These are phyloP conservation scores for Poicephalus gulielmi DNA, from an alignment of 2,113 vertebrate species.

Conservation along the genomic window DNA sequence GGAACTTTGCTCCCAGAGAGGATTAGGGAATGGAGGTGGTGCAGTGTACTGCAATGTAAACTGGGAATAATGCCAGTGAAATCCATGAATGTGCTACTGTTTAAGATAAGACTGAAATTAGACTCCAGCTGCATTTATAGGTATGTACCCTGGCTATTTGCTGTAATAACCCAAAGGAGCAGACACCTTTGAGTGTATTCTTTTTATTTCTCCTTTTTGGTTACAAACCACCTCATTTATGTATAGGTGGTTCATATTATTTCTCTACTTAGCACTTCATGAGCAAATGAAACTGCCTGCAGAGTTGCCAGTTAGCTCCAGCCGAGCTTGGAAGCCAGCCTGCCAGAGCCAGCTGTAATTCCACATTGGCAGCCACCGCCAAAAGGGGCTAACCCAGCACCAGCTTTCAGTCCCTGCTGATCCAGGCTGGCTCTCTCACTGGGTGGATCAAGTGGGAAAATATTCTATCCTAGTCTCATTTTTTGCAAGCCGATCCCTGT, in stretches of 20 bases:
- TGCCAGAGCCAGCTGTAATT: not conserved
- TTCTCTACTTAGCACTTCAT: not conserved
- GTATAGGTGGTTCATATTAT: not conserved
- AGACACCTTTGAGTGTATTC: not conserved
- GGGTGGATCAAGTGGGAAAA: not conserved
- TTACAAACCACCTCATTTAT: not conserved
- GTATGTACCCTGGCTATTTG: not conserved
- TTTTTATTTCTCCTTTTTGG: slow-evolving; percentile 15
- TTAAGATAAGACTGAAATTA: not conserved
- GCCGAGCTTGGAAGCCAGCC: not conserved
- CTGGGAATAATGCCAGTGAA: not conserved
- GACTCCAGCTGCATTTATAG: not conserved
- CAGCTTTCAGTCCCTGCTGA: not conserved
- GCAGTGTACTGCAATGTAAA: not conserved
- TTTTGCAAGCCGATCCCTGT: not conserved
- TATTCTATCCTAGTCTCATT: not conserved
- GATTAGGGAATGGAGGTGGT: not conserved
- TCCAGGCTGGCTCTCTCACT: not conserved
- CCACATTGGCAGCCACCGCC: not conserved
- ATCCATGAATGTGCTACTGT: not conserved
- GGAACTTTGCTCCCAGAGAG: not conserved
- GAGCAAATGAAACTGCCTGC: not conserved
- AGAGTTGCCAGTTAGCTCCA: not conserved
- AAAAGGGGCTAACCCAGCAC: not conserved
- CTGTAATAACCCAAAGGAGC: not conserved